A percentile compares a stretch with the other conserved stretches of the same genome.
phyloP scores from a whole-genome alignment of 2,888 invertebrate species.

The Ceriagrion tenellum region DNA sequence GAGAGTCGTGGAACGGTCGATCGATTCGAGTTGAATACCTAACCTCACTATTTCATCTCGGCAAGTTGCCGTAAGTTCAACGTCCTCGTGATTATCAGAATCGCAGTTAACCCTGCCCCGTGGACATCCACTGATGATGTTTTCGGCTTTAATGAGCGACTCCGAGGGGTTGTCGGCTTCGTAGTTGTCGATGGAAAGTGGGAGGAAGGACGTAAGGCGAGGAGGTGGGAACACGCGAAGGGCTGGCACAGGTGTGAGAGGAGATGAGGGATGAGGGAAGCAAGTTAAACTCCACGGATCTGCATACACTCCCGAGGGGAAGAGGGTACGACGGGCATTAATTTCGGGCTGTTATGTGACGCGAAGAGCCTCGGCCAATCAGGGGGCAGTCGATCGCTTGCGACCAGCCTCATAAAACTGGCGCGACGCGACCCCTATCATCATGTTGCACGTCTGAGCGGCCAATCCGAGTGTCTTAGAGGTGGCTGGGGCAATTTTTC shows the following conservation, averaged over 20 bases:
- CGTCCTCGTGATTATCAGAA: neutral
- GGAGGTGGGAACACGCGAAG: neutral
- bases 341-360: neutral
- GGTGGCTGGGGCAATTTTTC: neutral
- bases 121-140: neutral
- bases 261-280: neutral
- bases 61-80: too few relatives aligned
- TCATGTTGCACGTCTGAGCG: neutral
- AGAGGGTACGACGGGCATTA: neutral
- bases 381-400: neutral
- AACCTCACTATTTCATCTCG: too few relatives aligned
- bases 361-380: neutral
- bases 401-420: neutral
- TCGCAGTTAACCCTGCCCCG: neutral
- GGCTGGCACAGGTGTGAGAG: neutral
- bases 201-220: too few relatives aligned
- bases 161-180: neutral
- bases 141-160: neutral
- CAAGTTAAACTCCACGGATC: neutral
- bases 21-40: too few relatives aligned
- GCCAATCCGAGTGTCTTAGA: neutral
- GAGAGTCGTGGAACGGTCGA: too few relatives aligned
- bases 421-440: neutral
- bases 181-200: too few relatives aligned
- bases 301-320: neutral